These are phyloP conservation scores for Leptodactylus fuscus DNA, from an alignment of 2,113 vertebrate species.

Conservation along the genomic window DNA sequence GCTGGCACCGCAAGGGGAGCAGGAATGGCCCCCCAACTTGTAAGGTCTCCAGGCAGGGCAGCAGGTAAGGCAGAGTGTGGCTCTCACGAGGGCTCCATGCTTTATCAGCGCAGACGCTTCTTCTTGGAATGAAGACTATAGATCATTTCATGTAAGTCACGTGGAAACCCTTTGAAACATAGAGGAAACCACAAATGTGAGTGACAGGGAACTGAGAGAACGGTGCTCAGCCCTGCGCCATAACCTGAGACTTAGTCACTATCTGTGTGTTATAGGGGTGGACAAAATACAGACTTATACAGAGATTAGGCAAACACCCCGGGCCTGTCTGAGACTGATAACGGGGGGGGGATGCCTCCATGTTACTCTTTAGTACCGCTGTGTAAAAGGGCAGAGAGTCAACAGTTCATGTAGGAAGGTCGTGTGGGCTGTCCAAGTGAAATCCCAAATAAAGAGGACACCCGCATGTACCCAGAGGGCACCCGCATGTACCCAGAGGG, in stretches of 20 bases:
- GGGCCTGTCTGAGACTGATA: background rate
- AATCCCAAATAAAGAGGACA: too few species aligned
- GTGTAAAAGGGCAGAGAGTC: background rate
- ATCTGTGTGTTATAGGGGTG: too few species aligned
- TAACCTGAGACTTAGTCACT: conserved; percentile 2
- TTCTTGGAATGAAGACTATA: conserved; percentile 63
- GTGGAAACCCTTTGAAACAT: conserved; percentile 65
- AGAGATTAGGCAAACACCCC: too few species aligned
- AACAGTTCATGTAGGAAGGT: too few species aligned
- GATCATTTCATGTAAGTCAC: conserved; percentile 66
- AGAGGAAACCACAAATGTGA: conserved; percentile 42
- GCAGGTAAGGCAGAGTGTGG: conserved; percentile 42
- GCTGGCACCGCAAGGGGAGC: background rate
- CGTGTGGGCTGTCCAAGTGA: too few species aligned
- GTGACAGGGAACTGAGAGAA: conserved; percentile 45
- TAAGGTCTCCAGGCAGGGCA: background rate
- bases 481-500: too few species aligned
- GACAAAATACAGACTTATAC: background rate
- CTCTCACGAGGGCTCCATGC: background rate
- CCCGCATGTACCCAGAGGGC: too few species aligned
- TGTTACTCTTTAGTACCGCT: background rate
- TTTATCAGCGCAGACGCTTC: conserved; percentile 44
- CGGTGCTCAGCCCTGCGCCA: background rate
- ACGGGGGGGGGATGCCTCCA: too few species aligned
- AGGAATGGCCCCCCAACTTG: background rate